These are phyloP conservation scores for Penaeus japonicus DNA, from an alignment of 1,140 invertebrate genomes.

Conservation along the genomic window DNA sequence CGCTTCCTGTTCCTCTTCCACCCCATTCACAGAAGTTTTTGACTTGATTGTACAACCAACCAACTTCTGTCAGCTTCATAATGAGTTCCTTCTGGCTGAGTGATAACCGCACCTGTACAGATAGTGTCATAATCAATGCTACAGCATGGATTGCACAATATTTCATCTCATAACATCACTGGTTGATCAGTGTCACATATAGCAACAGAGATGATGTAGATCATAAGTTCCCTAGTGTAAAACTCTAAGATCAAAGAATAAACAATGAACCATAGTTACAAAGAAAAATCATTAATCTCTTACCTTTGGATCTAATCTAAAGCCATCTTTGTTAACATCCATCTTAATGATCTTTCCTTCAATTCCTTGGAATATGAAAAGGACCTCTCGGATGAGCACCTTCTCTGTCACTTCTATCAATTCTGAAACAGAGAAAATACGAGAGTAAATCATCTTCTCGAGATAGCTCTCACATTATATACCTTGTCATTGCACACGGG, in stretches of 20 bases:
- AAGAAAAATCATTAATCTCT: slow-evolving; percentile 7
- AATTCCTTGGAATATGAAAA: slow-evolving; percentile 83
- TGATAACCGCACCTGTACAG: slow-evolving; percentile 64
- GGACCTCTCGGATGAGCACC: slow-evolving; percentile 78
- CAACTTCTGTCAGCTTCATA: slow-evolving; percentile 81
- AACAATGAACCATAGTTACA: slow-evolving; percentile 15
- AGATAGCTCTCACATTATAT: too few relatives aligned
- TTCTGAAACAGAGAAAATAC: slow-evolving; percentile 37
- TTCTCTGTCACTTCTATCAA: slow-evolving; percentile 63
- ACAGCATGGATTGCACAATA: too few relatives aligned
- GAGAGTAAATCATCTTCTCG: too few relatives aligned
- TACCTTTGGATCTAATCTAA: slow-evolving; percentile 73
- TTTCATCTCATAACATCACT: too few relatives aligned
- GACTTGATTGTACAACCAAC: slow-evolving; percentile 85
- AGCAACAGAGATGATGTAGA: too few relatives aligned
- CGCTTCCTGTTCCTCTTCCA: slow-evolving; percentile 24
- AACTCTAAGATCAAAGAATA: too few relatives aligned
- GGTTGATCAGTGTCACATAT: too few relatives aligned
- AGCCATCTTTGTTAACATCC: slow-evolving; percentile 71
- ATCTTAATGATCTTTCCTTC: slow-evolving; percentile 78
- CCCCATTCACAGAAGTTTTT: slow-evolving; percentile 72
- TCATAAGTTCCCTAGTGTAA: too few relatives aligned
- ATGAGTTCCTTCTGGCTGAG: slow-evolving; percentile 68
- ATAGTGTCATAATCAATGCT: too few relatives aligned
- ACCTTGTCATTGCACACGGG: too few relatives aligned